Evolutionary conservation across 2,797 vertebrate genomes (phyloP).

Genomic region (Acipenser oxyrinchus): DNA sequence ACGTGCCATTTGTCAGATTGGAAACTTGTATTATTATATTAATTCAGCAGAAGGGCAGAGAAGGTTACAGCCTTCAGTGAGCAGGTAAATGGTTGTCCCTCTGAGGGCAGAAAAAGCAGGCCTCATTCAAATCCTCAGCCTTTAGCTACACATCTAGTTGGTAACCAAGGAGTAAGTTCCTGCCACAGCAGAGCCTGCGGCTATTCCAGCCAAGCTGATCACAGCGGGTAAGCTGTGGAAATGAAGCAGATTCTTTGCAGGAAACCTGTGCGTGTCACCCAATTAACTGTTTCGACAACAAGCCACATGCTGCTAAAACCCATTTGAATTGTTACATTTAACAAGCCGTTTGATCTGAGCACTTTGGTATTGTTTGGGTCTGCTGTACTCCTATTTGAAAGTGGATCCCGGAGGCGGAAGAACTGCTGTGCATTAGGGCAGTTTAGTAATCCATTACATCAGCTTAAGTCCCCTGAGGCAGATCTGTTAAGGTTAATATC

Average conservation of each 20-base stretch:
- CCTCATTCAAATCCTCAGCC: conserved; percentile 2
- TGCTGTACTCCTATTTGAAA: conserved; percentile 40
- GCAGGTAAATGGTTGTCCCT: conserved; percentile 2
- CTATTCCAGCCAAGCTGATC: background rate
- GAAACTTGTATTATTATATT: background rate
- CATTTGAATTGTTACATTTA: conserved; percentile 13
- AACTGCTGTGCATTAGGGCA: conserved; percentile 43
- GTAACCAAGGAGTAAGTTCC: background rate
- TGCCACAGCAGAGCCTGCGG: background rate
- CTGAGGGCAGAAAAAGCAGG: background rate
- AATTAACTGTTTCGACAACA: conserved; percentile 28
- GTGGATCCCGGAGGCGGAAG: conserved; percentile 41
- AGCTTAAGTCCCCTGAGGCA: conserved; percentile 41
- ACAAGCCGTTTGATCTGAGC: conserved; percentile 23
- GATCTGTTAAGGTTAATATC: conserved; percentile 45
- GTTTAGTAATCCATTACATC: conserved; percentile 69
- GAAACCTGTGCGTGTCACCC: conserved; percentile 12
- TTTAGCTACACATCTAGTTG: background rate
- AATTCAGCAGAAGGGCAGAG: background rate
- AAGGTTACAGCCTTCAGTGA: background rate
- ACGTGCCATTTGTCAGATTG: background rate
- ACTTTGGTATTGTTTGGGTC: conserved; percentile 26
- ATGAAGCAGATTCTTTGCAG: conserved; percentile 4
- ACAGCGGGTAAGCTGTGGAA: background rate
- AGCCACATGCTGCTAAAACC: conserved; percentile 20